phyloP scores from a whole-genome alignment of 2,888 invertebrate genomes.

The Eucriotettix oculatus region DNA sequence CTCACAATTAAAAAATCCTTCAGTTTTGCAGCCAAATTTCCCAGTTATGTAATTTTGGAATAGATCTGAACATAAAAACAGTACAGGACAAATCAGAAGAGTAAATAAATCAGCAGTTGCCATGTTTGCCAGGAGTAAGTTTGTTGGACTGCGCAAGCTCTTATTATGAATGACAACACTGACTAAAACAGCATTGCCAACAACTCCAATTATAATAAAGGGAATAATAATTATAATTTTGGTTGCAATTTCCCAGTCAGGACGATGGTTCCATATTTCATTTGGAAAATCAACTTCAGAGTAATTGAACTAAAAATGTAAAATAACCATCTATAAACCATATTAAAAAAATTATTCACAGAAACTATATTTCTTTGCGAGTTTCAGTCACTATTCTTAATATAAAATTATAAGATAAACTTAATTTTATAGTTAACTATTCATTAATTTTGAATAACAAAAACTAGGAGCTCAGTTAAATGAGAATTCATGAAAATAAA shows the following conservation, averaged over 20 bases:
- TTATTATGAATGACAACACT: conserved; percentile 42
- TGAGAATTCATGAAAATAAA: too few species aligned
- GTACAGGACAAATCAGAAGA: conserved; percentile 52
- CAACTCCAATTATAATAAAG: conserved; percentile 44
- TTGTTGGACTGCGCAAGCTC: conserved; percentile 49
- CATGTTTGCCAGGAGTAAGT: conserved; percentile 57
- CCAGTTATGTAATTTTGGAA: conserved; percentile 64
- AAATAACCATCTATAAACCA: not conserved
- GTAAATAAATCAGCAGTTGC: conserved; percentile 52
- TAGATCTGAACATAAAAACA: conserved; percentile 56
- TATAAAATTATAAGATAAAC: too few species aligned
- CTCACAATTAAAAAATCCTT: conserved; percentile 59
- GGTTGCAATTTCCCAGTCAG: conserved; percentile 38
- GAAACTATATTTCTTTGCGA: too few species aligned
- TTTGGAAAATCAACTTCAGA: conserved; percentile 28
- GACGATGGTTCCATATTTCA: conserved; percentile 45
- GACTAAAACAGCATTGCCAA: conserved; percentile 48
- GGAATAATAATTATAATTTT: conserved; percentile 42
- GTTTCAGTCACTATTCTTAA: too few species aligned
- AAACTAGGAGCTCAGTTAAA: too few species aligned
- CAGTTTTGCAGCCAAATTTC: conserved; percentile 54
- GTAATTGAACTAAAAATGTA: conserved; percentile 1
- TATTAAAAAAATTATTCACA: too few species aligned
- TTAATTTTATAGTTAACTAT: too few species aligned
- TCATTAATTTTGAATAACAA: too few species aligned